Evolutionary conservation across 2,888 invertebrate genomes (phyloP).

Genomic region (Agrochola circellaris): DNA sequence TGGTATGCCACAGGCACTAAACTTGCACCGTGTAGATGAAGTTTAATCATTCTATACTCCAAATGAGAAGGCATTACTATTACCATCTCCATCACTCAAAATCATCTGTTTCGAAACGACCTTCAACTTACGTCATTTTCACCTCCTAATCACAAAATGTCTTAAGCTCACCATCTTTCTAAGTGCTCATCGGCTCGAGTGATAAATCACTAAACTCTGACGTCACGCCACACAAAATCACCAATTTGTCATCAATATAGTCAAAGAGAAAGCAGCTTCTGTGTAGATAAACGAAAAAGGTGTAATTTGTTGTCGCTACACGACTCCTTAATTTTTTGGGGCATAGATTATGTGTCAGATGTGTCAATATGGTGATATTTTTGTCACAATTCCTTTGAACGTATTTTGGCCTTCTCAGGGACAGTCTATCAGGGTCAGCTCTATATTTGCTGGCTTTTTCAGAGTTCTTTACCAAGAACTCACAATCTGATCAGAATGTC

Average conservation of each 20-base stretch:
- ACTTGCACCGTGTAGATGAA: no score
- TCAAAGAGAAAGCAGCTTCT: constrained; percentile 75
- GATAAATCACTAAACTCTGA: constrained; percentile 57
- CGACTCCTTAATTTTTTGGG: constrained; percentile 74
- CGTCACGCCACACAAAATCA: constrained; percentile 56
- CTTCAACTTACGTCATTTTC: constrained; percentile 22
- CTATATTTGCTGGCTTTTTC: not conserved
- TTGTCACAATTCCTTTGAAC: not conserved
- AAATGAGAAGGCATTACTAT: not conserved
- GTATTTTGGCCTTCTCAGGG: not conserved
- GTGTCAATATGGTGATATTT: not conserved
- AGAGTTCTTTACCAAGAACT: not conserved
- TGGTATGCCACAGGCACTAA: no score
- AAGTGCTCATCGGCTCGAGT: constrained; percentile 46
- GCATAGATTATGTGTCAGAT: constrained; percentile 72
- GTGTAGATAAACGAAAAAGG: constrained; percentile 80
- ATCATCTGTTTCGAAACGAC: constrained; percentile 10
- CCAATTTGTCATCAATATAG: constrained; percentile 66
- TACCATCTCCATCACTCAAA: not conserved
- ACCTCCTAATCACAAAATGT: constrained; percentile 46
- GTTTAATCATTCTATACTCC: not conserved
- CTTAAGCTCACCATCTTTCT: constrained; percentile 28
- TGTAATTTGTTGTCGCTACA: constrained; percentile 69
- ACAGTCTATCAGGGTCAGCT: no score
- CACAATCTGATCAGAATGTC: not conserved